These are phyloP conservation scores for Aurelia aurita DNA, from an alignment of 30 jellyfish, hydroid and myxozoan species.

Conservation along the genomic window DNA sequence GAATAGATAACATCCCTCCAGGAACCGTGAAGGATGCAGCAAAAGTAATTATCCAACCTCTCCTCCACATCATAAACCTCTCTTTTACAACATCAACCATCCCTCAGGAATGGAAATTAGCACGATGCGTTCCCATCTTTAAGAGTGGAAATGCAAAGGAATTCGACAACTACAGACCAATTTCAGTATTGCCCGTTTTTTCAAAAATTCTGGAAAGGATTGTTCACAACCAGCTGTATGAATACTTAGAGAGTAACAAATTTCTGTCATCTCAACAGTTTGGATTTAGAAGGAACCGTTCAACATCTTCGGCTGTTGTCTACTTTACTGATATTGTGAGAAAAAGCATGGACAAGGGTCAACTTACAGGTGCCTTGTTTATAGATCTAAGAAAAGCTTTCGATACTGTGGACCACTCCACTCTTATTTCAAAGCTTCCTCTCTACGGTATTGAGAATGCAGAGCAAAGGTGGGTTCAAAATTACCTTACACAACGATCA, in stretches of 20 bases:
- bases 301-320: constrained; percentile 24
- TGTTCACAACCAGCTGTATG: constrained; percentile 28
- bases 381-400: no score
- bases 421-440: no score
- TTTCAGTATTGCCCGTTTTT: constrained; percentile 40
- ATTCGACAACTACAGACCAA: constrained; percentile 35
- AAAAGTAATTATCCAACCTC: constrained; percentile 39
- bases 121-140: constrained; percentile 35
- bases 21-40: constrained; percentile 53
- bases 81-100: constrained; percentile 26
- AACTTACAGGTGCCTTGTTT: no score
- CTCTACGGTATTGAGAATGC: no score
- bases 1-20: constrained; percentile 44
- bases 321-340: constrained; percentile 19
- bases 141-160: constrained; percentile 10
- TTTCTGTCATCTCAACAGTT: constrained; percentile 32
- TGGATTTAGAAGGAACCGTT: constrained; percentile 42
- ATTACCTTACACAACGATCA: no score
- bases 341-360: no score
- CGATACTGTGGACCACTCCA: no score
- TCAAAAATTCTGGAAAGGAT: constrained; percentile 42
- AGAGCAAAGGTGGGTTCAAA: no score
- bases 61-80: constrained; percentile 25
- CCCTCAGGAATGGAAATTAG: constrained; percentile 31
- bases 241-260: constrained; percentile 31